Base-by-base conservation (phyloP, 1,140 invertebrate genomes). In the Lucilia sericata region DNA sequence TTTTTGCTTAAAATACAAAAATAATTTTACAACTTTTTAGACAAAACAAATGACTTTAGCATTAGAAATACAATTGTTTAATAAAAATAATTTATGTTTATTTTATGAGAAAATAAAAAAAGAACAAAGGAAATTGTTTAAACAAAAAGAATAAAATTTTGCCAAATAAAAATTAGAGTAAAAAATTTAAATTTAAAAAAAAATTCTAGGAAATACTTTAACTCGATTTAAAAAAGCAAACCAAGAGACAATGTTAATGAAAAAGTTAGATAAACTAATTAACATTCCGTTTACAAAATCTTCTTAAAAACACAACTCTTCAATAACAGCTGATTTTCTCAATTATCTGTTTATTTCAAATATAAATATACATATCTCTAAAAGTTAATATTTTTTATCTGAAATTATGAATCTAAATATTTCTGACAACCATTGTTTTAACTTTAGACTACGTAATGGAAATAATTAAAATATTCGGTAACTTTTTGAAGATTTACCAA, bases 401-500 rank as follows among this genome's bases (percentile, higher is more conserved):
- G 10, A 42, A 42, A 42, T 42, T 42, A 42, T 42, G 5, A 42
- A 42, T 42, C 42, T 42, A 30, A 30, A 30, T 30, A 30, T 2
- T 60, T 60, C 14, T 60, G 14, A 60, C 55, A 60, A n/a, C 14
- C 55, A 60, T 42, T 42, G 5, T n/a, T 60, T 60, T 17, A 5
- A 14, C n/a, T 60, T 7, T 7, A 7, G 13, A n/a, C 14, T 14
- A 60, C 55, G 13, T 60, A 60, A 60, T 60, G 55, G 13, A 17
- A 60, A 60, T 60, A 60, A 60, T 60, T 60, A 60, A 60, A 60
- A 60, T 60, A 60, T 60, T 60, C 55, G 55, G 55, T 60, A 70
- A 70, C 65, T 70, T 70, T 30, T 70, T 70, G 65, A 70, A 25
- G n/a, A 70, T 25, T 70, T 70, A 25, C 25, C 65, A 70, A 70